Percentiles rank a stretch among this genome's conserved stretches.
These are phyloP conservation scores for Myotis myotis DNA, from an alignment of 2,797 vertebrate species.

Conservation along the genomic window DNA sequence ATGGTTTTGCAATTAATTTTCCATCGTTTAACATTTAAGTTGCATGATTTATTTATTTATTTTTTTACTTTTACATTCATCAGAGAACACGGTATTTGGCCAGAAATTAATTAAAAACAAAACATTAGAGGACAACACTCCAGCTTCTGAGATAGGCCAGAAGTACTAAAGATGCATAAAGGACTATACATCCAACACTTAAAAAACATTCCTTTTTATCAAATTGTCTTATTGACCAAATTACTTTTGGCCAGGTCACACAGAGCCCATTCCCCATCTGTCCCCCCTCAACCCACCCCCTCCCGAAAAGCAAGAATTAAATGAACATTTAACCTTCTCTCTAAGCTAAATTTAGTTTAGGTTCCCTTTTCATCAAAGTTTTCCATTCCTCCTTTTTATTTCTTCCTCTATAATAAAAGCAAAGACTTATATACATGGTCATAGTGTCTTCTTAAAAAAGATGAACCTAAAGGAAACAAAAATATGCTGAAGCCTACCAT, in stretches of 20 bases:
- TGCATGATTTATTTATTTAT: background rate
- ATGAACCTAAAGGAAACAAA: slow-evolving; percentile 30
- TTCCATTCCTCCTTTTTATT: background rate
- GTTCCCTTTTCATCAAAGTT: slow-evolving; percentile 2
- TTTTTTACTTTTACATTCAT: background rate
- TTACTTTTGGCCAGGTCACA: background rate
- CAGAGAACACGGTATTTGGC: background rate
- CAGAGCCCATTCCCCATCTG: background rate
- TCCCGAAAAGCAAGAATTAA: background rate
- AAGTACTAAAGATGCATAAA: background rate
- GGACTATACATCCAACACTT: background rate
- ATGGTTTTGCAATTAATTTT: slow-evolving; percentile 31
- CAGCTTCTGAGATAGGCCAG: background rate
- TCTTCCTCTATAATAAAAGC: slow-evolving; percentile 12
- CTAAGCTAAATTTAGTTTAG: slow-evolving; percentile 23
- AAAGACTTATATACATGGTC: background rate
- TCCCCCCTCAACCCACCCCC: background rate
- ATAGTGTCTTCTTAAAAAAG: slow-evolving; percentile 35
- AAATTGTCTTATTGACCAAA: background rate
- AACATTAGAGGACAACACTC: background rate
- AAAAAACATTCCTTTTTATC: background rate
- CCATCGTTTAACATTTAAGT: slow-evolving; percentile 9
- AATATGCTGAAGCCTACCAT: background rate
- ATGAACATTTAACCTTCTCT: slow-evolving; percentile 13
- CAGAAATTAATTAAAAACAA: slow-evolving; percentile 38